phyloP scores from a whole-genome alignment of 2,113 vertebrate genomes.

The Anguilla japonica region DNA sequence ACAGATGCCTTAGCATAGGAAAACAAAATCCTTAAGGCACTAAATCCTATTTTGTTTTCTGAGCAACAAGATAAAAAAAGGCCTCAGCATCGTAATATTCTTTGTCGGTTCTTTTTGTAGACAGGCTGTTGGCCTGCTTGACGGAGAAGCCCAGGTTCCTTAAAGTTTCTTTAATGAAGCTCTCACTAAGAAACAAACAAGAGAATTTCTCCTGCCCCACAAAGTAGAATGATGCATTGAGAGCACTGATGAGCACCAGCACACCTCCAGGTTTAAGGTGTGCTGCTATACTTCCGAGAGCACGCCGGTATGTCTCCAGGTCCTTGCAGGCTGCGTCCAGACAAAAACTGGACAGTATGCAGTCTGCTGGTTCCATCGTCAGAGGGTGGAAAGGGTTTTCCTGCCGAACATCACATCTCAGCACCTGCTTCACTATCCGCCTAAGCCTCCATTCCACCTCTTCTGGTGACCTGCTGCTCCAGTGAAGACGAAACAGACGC shows the following conservation, averaged over 20 bases:
- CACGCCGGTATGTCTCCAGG: constrained; percentile 35
- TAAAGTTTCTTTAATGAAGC: constrained; percentile 34
- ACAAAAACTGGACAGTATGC: constrained; percentile 62
- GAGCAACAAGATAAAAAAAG: constrained; percentile 36
- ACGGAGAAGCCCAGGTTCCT: constrained; percentile 45
- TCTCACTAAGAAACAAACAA: constrained; percentile 47
- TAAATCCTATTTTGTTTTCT: constrained; percentile 21
- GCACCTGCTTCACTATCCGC: constrained; percentile 36
- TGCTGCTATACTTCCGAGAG: constrained; percentile 47
- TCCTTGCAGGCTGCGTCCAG: constrained; percentile 56
- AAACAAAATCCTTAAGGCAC: not conserved
- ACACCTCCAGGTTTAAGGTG: constrained; percentile 59
- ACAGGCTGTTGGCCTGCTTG: constrained; percentile 37
- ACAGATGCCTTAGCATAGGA: not conserved
- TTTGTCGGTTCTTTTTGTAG: not conserved
- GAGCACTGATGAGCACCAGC: constrained; percentile 51
- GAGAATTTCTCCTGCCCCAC: constrained; percentile 57
- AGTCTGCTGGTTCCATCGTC: constrained; percentile 44
- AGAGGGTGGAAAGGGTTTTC: constrained; percentile 41
- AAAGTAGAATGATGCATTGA: constrained; percentile 55
- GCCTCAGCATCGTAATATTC: constrained; percentile 12
- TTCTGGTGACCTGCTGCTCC: constrained; percentile 36
- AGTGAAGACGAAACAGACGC: not conserved
- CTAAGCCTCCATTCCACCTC: constrained; percentile 62
- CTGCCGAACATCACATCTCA: constrained; percentile 59